A percentile compares a stretch with the other conserved stretches of the same genome.
phyloP scores from a whole-genome alignment of 2,113 vertebrate genomes.

The Podarcis muralis region DNA sequence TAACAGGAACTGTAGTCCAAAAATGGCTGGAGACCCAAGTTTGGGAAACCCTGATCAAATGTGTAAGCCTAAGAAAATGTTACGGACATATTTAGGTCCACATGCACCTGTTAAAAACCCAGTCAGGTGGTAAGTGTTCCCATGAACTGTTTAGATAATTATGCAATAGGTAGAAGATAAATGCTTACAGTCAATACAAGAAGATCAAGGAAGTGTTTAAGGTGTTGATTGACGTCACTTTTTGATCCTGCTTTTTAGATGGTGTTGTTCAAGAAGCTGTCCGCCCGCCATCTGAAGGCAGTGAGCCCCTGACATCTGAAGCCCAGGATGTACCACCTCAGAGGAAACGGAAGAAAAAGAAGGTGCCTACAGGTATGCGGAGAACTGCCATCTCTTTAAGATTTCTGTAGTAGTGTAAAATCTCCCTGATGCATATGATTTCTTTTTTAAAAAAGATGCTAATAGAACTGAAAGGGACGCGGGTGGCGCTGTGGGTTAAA shows the following conservation, averaged over 20 bases:
- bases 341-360: slow-evolving; percentile 87
- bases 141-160: neutral
- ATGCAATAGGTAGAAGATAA: neutral
- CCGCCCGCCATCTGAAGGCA: slow-evolving; percentile 73
- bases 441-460: neutral
- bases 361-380: slow-evolving; percentile 67
- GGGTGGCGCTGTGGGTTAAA: too few species aligned
- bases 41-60: too few species aligned
- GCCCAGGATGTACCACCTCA: slow-evolving; percentile 67
- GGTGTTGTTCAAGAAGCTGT: slow-evolving; percentile 74
- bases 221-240: slow-evolving; percentile 8
- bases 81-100: neutral
- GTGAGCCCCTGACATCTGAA: slow-evolving; percentile 76
- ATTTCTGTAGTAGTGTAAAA: too few species aligned
- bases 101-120: neutral
- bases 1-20: too few species aligned
- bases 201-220: neutral
- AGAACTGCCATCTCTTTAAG: neutral
- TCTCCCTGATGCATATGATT: neutral
- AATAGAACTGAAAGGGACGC: too few species aligned
- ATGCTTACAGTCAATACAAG: neutral
- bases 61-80: neutral
- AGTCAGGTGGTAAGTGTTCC: neutral
- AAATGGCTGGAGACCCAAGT: too few species aligned
- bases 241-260: slow-evolving; percentile 64